Base-by-base conservation (phyloP, 2,888 invertebrate genomes). In the Ferdinandea cuprea region DNA sequence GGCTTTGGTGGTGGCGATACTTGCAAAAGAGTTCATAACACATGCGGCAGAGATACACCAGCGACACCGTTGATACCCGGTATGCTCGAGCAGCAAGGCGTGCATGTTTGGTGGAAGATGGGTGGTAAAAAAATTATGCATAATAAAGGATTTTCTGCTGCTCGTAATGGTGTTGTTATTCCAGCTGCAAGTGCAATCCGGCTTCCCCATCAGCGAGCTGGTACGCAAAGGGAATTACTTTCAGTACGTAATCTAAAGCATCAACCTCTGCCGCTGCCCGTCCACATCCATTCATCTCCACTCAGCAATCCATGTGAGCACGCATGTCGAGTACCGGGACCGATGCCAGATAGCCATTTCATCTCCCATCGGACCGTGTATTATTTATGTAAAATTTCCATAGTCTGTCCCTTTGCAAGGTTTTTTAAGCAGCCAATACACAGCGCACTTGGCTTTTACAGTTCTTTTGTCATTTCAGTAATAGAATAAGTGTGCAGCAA, bases 341-440 rank as follows among this genome's bases (percentile, higher is more conserved):
- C 69, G 69, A 65, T 81, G 76, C 80, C 80, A 81, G 80, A 81
- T 81, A 63, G 76, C 80, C 80, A 71, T 76, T 81, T 81, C 71
- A 76, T 76, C 69, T 81, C 65, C 58, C 76, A 76, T 71, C 50
- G 76, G 69, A 46, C 58, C 56, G 42, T 76, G 42, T 71, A 81
- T 76, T 71, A 81, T 81, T 81, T 71, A 71, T 81, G 69, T 71
- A 58, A 35, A 65, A 69, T 30, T 58, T 59, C 56, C 58, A 68
- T 56, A 56, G 32, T 48, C 28, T 68, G 21, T 61, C 68, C 56
- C 42, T 61, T 61, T 46, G 17, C 17, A 54, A 48, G 7, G 50
- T 54, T 63, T 54, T 72, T 50, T 13, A 5, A 35, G 30, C 44
- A 40, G 48, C 21, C 35, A 44, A 32, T 48, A 30, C 19, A 37